A percentile compares a stretch with the other conserved stretches of the same genome.
phyloP scores from a whole-genome alignment of 2,797 vertebrate species.

The Spea hammondii region DNA sequence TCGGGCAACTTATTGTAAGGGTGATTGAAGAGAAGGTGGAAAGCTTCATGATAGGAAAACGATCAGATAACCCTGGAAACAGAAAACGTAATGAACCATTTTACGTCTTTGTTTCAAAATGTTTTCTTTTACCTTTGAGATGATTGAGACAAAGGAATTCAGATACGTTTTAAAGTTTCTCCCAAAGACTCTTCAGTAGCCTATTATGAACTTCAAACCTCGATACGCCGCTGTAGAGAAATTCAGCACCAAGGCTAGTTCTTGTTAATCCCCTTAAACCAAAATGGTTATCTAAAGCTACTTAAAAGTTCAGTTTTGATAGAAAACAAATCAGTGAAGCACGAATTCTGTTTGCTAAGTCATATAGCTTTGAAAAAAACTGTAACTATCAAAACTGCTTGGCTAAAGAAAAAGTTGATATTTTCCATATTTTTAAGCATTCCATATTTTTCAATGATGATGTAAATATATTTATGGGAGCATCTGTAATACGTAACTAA shows the following conservation, averaged over 20 bases:
- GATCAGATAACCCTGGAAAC: too few relatives aligned
- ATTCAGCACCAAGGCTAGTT: conserved; percentile 22
- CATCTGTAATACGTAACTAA: too few relatives aligned
- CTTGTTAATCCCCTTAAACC: conserved; percentile 6
- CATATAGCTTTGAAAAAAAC: neutral
- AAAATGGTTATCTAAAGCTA: conserved; percentile 23
- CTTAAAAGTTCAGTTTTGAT: conserved; percentile 3
- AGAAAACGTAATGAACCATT: too few relatives aligned
- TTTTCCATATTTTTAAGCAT: too few relatives aligned
- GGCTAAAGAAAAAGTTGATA: too few relatives aligned
- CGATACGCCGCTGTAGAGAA: neutral
- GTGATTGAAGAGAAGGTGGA: too few relatives aligned
- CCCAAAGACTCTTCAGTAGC: neutral
- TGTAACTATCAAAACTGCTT: neutral
- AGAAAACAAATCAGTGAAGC: conserved; percentile 5
- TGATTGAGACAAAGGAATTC: neutral
- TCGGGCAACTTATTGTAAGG: too few relatives aligned
- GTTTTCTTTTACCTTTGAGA: too few relatives aligned
- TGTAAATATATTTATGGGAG: too few relatives aligned
- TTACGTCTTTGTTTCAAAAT: too few relatives aligned
- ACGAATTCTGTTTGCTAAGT: conserved; percentile 3
- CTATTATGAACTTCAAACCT: neutral
- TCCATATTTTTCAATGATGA: too few relatives aligned
- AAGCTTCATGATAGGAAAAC: too few relatives aligned
- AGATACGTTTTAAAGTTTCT: neutral